Conservation (phyloP, 2,888 invertebrate species). For the Rhagium mordax region DNA sequence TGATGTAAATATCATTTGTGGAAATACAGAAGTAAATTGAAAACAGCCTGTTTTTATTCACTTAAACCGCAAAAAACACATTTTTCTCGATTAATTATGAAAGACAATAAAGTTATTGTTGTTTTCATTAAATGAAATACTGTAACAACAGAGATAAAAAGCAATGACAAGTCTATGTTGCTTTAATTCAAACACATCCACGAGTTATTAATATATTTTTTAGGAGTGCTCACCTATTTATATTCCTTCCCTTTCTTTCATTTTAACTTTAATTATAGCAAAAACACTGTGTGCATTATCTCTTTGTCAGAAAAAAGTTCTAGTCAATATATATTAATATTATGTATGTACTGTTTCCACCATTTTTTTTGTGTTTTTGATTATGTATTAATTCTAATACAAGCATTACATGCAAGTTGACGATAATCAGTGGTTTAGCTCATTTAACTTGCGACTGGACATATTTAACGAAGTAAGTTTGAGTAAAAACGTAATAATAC, state of each 20-base stretch:
- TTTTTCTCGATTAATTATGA: constrained; percentile 23
- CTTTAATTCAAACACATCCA: constrained; percentile 1
- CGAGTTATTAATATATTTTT: constrained; percentile 12
- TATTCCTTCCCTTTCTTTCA: background rate
- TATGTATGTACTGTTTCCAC: no score
- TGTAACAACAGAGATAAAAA: constrained; percentile 9
- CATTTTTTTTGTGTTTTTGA: no score
- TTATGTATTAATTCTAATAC: no score
- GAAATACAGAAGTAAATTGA: constrained; percentile 13
- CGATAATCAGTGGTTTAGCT: no score
- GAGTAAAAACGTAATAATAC: no score
- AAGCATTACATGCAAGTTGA: no score
- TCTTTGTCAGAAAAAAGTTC: no score
- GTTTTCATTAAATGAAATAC: constrained; percentile 3
- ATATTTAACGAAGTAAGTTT: no score
- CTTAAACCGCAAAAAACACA: constrained; percentile 17
- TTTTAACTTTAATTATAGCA: background rate
- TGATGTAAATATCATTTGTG: constrained; percentile 15
- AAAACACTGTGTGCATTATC: no score
- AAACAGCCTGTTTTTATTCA: constrained; percentile 17
- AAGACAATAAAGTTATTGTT: constrained; percentile 11
- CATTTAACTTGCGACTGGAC: no score
- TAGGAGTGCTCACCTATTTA: background rate
- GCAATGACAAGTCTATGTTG: background rate
- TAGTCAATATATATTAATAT: no score